phyloP scores from a whole-genome alignment of 2,113 vertebrate species.

The Ammodytes dubius region DNA sequence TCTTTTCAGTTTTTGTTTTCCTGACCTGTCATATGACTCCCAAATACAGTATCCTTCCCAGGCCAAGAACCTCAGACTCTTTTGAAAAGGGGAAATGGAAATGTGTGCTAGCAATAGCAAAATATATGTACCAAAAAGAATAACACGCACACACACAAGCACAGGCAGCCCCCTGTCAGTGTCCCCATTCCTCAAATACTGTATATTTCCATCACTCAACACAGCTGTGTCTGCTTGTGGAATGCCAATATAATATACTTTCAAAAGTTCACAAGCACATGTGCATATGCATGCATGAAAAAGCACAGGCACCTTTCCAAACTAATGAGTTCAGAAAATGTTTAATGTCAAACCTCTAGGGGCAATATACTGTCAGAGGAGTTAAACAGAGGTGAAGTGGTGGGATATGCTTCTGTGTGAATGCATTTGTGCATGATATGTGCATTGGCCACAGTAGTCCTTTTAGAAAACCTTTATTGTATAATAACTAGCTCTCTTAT shows the following conservation, averaged over 20 bases:
- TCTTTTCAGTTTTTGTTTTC: slow-evolving; percentile 40
- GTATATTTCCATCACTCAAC: slow-evolving; percentile 20
- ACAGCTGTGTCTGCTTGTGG: neutral
- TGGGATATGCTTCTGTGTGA: neutral
- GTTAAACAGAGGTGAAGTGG: slow-evolving; percentile 40
- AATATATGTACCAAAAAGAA: neutral
- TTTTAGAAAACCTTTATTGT: neutral
- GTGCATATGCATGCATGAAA: neutral
- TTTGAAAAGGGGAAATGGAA: slow-evolving; percentile 30
- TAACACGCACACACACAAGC: neutral
- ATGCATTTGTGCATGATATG: neutral
- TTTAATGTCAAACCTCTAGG: slow-evolving; percentile 22
- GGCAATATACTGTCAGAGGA: slow-evolving; percentile 28
- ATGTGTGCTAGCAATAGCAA: slow-evolving; percentile 13
- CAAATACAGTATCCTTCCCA: slow-evolving; percentile 51
- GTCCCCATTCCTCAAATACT: slow-evolving; percentile 7
- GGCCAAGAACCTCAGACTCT: slow-evolving; percentile 43
- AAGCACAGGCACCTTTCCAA: slow-evolving; percentile 22
- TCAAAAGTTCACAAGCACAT: neutral
- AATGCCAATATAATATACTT: neutral
- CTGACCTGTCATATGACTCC: slow-evolving; percentile 28
- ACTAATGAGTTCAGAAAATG: slow-evolving; percentile 50
- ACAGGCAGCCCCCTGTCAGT: neutral
- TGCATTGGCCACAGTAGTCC: neutral
- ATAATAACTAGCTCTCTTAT: slow-evolving; percentile 17